phyloP scores from a whole-genome alignment of 2,797 vertebrate species.

The Coreius guichenoti region DNA sequence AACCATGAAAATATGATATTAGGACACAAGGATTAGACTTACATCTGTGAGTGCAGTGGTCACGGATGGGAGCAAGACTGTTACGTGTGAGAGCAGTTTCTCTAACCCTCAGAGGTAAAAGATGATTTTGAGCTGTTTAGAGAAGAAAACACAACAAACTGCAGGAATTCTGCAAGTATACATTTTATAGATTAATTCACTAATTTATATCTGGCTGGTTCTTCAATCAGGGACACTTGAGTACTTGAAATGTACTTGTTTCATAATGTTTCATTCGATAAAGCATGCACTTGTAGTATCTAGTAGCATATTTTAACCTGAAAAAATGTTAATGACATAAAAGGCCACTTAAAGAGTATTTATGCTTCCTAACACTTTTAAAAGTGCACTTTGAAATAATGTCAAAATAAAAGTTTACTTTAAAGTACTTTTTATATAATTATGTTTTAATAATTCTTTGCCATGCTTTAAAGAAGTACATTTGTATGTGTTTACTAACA shows the following conservation, averaged over 20 bases:
- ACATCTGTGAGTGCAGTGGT: slow-evolving; percentile 82
- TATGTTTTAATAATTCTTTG: not conserved
- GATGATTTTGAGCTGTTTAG: slow-evolving; percentile 74
- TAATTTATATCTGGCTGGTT: not conserved
- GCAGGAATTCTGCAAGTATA: not conserved
- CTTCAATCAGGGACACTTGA: not conserved
- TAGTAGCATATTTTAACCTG: not conserved
- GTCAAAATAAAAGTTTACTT: not conserved
- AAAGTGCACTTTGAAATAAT: not conserved
- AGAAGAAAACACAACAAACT: slow-evolving; percentile 10
- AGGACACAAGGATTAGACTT: slow-evolving; percentile 66
- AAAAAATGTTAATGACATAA: not conserved
- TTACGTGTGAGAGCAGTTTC: slow-evolving; percentile 71
- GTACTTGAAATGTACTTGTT: not conserved
- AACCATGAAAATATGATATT: not conserved
- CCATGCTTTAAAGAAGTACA: not conserved
- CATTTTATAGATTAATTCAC: not conserved
- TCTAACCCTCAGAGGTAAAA: slow-evolving; percentile 71
- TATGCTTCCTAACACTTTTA: too few species aligned
- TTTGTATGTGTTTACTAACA: too few species aligned
- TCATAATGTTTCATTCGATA: not conserved
- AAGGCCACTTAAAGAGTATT: not conserved
- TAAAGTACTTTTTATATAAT: not conserved
- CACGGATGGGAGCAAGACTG: slow-evolving; percentile 78
- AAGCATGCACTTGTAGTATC: not conserved